Evolutionary conservation across 2,888 invertebrate species (phyloP), one percentile per base, ranked within the genome.

Genomic region (Liposcelis brunnea): DNA sequence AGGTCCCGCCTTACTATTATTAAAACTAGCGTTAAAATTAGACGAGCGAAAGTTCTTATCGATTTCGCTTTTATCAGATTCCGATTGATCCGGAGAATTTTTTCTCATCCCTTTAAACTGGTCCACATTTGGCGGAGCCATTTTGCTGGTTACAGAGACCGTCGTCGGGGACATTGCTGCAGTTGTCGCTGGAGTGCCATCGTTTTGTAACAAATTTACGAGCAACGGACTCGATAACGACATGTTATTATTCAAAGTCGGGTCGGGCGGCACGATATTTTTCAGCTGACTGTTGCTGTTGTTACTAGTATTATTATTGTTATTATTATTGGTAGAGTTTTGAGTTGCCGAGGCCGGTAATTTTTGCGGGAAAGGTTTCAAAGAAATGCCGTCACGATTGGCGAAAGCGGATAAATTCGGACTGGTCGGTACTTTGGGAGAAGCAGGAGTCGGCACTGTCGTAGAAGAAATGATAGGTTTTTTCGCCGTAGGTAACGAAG

Each of bases 121-220:
- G 26, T 26, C 26, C 5, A 8, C 4, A 8, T 26, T 26, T 6
- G 26, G 26, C 8, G 26, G 26, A 26, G 42, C 42, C 42, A 42
- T 42, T 26, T 26, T 26, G 8, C 8, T 11, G 19, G n/a, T 4
- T 26, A 14, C 16, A 21, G 42, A 42, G 31, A 26, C 12, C 42
- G 16, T 26, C 15, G 42, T 26, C 31, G 42, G 7, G 18, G 42
- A 11, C 26, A 26, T 12, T 19, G 42, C 31, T 42, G 42, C 11
- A 15, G 42, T 15, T 8, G 26, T 26, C 8, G 26, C 26, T 6
- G 26, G 26, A 26, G 26, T 56, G 42, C 70, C 81, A 58, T 89
- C 89, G 59, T 85, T 91, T 67, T 93, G 91, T 55, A 93, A 68
- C 53, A 93, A 66, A 64, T 93, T 93, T 31, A 93, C 93, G 52